phyloP scores from a whole-genome alignment of 2,113 vertebrate genomes.

The Halcyon malimbica region DNA sequence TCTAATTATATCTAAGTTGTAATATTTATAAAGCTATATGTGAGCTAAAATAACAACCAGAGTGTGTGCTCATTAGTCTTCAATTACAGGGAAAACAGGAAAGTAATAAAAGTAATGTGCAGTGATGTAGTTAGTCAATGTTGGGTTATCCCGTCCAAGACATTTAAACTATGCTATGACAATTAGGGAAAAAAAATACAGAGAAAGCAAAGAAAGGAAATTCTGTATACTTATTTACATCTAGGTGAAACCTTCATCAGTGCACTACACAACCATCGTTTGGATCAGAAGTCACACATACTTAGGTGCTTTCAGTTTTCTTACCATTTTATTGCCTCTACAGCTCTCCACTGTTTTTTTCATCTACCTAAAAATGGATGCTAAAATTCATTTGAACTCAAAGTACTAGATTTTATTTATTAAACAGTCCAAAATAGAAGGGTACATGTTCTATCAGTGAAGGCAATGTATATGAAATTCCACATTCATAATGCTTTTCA shows the following conservation, averaged over 20 bases:
- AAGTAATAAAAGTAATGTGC: constrained; percentile 18
- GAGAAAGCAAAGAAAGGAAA: background rate
- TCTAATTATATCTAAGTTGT: constrained; percentile 73
- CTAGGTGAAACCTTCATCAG: background rate
- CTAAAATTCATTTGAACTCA: background rate
- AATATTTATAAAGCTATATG: constrained; percentile 75
- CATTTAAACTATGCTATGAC: background rate
- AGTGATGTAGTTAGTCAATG: background rate
- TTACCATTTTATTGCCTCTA: background rate
- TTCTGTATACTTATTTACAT: background rate
- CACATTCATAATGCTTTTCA: background rate
- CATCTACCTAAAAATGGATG: background rate
- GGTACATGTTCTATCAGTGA: background rate
- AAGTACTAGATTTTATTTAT: background rate
- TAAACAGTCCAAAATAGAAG: background rate
- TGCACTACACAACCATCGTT: background rate
- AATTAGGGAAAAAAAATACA: background rate
- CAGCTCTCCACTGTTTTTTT: background rate
- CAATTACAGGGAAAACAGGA: constrained; percentile 39
- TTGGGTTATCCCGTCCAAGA: background rate
- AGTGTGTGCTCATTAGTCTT: constrained; percentile 62
- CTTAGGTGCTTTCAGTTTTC: background rate
- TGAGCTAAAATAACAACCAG: constrained; percentile 74
- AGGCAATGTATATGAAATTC: background rate
- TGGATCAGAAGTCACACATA: background rate